Evolutionary conservation across 1,140 invertebrate species (phyloP).

Genomic region (Adoxophyes honmai): DNA sequence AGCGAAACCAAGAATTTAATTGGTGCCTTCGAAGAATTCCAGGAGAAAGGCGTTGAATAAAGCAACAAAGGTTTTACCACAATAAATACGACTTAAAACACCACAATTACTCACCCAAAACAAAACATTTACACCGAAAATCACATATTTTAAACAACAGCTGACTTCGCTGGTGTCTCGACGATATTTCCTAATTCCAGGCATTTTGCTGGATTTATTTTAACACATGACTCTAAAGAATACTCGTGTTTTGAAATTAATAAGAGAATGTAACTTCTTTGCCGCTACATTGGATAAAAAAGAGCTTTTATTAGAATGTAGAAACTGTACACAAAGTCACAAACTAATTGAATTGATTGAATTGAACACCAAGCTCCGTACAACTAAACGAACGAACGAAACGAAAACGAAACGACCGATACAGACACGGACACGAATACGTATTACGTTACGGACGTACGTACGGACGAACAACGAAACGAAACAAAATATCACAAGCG

Average conservation of each 20-base stretch:
- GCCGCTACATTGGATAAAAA: background rate
- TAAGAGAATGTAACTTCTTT: background rate
- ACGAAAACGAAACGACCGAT: too few relatives aligned
- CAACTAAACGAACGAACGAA: too few relatives aligned
- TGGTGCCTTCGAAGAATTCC: too few relatives aligned
- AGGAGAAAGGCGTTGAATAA: background rate
- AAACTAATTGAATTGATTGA: too few relatives aligned
- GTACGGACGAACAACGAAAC: too few relatives aligned
- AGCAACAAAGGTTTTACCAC: slow-evolving; percentile 7
- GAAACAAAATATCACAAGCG: too few relatives aligned
- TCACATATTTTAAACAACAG: slow-evolving; percentile 97
- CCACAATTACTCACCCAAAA: slow-evolving; percentile 90
- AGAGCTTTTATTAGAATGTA: too few relatives aligned
- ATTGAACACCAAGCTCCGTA: too few relatives aligned
- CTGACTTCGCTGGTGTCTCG: slow-evolving; percentile 95
- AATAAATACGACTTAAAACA: slow-evolving; percentile 18
- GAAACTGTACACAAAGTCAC: too few relatives aligned
- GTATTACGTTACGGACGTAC: too few relatives aligned
- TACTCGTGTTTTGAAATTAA: background rate
- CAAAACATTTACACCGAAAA: slow-evolving; percentile 97
- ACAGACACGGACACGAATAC: too few relatives aligned
- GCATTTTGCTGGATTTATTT: slow-evolving; percentile 53
- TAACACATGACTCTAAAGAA: slow-evolving; percentile 2
- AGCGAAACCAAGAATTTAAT: too few relatives aligned
- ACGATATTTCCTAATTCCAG: slow-evolving; percentile 84